Conservation (phyloP, 2,888 invertebrate genomes). For the Pilophorus perplexus region DNA sequence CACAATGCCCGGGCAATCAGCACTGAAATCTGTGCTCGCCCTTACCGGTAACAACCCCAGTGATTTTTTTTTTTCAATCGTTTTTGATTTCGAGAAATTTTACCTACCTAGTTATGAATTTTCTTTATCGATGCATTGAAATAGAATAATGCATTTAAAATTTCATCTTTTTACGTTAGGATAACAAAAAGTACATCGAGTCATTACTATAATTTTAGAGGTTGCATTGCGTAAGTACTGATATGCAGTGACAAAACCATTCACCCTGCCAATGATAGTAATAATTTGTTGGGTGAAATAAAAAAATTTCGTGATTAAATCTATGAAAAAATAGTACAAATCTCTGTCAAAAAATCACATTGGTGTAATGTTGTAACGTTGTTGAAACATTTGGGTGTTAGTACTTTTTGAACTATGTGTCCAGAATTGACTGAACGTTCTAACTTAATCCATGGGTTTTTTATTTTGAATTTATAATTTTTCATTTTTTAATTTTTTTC, state of each 20-base stretch:
- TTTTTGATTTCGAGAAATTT: too few relatives aligned
- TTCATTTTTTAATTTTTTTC: constrained; percentile 33
- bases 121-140: constrained; percentile 32
- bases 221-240: constrained; percentile 11
- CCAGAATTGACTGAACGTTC: constrained; percentile 41
- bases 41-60: constrained; percentile 31
- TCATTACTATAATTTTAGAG: constrained; percentile 36
- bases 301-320: constrained; percentile 24
- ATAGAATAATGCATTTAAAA: constrained; percentile 38
- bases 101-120: constrained; percentile 19
- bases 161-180: constrained; percentile 34
- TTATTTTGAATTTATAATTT: constrained; percentile 28
- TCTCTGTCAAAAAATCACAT: constrained; percentile 36
- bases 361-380: constrained; percentile 35
- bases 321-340: constrained; percentile 32
- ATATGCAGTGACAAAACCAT: constrained; percentile 3
- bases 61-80: constrained; percentile 8
- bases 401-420: constrained; percentile 33
- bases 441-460: too few relatives aligned
- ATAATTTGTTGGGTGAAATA: constrained; percentile 25
- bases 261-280: constrained; percentile 10
- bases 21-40: too few relatives aligned
- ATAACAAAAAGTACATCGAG: constrained; percentile 36
- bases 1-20: too few relatives aligned
- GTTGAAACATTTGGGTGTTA: constrained; percentile 35